Conservation (phyloP, 2,888 invertebrate species). For the Apocheima hispidaria region DNA sequence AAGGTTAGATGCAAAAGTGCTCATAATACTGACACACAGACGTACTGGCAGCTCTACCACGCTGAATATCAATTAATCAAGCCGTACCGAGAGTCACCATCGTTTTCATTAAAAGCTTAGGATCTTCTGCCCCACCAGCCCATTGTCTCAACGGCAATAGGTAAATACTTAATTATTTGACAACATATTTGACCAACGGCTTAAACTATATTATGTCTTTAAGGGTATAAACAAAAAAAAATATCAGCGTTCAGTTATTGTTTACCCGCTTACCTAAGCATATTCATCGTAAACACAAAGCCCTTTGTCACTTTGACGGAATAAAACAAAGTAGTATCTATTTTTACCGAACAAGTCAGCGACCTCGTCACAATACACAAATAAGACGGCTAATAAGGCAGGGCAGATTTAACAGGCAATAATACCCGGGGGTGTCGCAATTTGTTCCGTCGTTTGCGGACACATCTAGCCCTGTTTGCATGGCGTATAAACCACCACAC, state of each 20-base stretch:
- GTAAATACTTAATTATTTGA: neutral
- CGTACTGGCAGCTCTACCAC: no score
- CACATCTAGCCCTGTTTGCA: constrained; percentile 78
- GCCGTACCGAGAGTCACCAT: no score
- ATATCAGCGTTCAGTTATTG: constrained; percentile 3
- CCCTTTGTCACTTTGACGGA: constrained; percentile 38
- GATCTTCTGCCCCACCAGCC: no score
- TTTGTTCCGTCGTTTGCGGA: constrained; percentile 77
- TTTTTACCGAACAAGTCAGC: constrained; percentile 55
- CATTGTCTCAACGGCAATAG: no score
- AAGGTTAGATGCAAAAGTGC: no score
- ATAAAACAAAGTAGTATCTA: constrained; percentile 35
- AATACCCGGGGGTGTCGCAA: constrained; percentile 71
- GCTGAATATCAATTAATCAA: no score
- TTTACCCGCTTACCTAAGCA: constrained; percentile 10
- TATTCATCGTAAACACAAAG: constrained; percentile 39
- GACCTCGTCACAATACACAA: constrained; percentile 55
- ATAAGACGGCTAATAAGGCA: constrained; percentile 61
- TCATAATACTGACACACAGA: no score
- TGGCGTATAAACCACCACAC: constrained; percentile 78
- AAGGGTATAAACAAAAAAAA: neutral
- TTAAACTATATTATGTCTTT: no score
- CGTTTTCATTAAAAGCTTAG: no score
- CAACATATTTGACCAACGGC: neutral
- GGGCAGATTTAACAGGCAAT: constrained; percentile 68